Conservation (phyloP, 2,888 invertebrate species). For the Neria commutata region DNA sequence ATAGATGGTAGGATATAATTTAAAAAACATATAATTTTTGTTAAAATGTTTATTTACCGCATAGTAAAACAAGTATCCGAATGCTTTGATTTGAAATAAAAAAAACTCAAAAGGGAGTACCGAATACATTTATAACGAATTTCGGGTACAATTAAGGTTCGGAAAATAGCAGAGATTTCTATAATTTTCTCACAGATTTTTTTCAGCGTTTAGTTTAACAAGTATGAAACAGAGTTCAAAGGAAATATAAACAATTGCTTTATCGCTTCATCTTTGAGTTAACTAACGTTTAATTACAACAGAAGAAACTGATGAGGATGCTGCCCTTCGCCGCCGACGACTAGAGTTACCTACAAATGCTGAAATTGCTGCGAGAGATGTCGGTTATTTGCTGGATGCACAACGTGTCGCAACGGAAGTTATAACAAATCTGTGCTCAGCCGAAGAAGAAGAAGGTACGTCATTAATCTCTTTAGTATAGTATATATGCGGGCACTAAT, state of each 20-base stretch:
- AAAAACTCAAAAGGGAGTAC: too few relatives aligned
- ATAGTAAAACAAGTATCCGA: too few relatives aligned
- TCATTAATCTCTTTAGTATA: too few relatives aligned
- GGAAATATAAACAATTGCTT: too few relatives aligned
- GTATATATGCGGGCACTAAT: too few relatives aligned
- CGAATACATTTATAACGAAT: too few relatives aligned
- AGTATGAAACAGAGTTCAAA: conserved; percentile 2
- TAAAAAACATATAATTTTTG: not conserved
- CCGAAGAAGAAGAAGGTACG: conserved; percentile 66
- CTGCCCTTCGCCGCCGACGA: conserved; percentile 42
- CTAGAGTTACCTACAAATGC: conserved; percentile 57
- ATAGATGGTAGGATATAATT: conserved; percentile 32
- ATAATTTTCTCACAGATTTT: not conserved
- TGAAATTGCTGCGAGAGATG: conserved; percentile 64
- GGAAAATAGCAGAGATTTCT: not conserved
- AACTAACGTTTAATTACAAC: conserved; percentile 10
- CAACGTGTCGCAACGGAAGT: conserved; percentile 75
- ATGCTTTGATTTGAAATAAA: too few relatives aligned
- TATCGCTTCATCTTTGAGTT: too few relatives aligned
- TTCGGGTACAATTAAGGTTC: not conserved
- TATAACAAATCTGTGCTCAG: conserved; percentile 73
- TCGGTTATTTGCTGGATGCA: conserved; percentile 68
- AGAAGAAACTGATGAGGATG: conserved; percentile 49
- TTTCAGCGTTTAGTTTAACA: not conserved
- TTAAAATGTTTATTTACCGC: too few relatives aligned